phyloP scores from a whole-genome alignment of 2,797 vertebrate genomes.

The Urophycis tenuis region DNA sequence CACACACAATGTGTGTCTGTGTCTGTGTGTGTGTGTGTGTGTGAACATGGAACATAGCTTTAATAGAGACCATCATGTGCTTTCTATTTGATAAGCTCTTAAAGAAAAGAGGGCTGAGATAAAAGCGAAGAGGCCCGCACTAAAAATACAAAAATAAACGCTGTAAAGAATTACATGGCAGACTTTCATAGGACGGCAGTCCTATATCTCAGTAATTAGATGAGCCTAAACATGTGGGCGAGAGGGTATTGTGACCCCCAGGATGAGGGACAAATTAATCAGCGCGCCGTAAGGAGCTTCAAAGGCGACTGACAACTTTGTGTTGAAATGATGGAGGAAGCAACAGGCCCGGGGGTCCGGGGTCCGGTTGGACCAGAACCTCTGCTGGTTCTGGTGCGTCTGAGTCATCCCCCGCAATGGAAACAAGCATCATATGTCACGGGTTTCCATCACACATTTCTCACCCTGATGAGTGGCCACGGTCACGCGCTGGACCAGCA shows the following conservation, averaged over 20 bases:
- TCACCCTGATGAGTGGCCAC: constrained; percentile 31
- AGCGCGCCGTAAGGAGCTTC: constrained; percentile 39
- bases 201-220: constrained; percentile 39
- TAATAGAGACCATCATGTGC: constrained; percentile 60
- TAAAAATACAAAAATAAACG: constrained; percentile 20
- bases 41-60: constrained; percentile 31
- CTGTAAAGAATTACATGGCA: constrained; percentile 31
- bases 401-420: constrained; percentile 57
- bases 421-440: constrained; percentile 43
- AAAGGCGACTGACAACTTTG: constrained; percentile 45
- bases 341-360: constrained; percentile 2
- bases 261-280: constrained; percentile 42
- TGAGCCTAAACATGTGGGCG: constrained; percentile 39
- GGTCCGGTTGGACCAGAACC: no score
- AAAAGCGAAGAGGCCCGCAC: constrained; percentile 39
- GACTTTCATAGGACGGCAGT: constrained; percentile 22
- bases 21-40: constrained; percentile 44
- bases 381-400: constrained; percentile 42
- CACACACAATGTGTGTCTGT: constrained; percentile 30
- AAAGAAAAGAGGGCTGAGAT: constrained; percentile 51
- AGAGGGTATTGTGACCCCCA: neutral
- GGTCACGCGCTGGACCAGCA: constrained; percentile 22
- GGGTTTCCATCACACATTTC: constrained; percentile 29
- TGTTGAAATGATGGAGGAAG: constrained; percentile 29
- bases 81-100: constrained; percentile 69